These are phyloP conservation scores for Lamprotornis superbus DNA, from an alignment of 2,113 vertebrate species.

Conservation along the genomic window DNA sequence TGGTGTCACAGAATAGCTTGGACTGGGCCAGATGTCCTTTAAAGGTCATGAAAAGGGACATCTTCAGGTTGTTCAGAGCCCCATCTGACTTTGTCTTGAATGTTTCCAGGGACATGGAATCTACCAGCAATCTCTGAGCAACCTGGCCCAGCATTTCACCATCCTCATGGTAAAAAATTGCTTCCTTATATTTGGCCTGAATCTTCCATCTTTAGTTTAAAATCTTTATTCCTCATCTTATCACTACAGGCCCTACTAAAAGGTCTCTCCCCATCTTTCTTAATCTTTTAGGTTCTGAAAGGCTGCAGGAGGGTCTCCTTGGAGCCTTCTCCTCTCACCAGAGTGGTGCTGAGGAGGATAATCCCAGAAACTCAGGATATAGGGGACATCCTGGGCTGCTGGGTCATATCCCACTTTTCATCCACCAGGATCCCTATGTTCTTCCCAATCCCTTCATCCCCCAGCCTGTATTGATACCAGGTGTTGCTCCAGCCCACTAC, in stretches of 20 bases:
- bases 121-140: neutral
- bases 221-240: neutral
- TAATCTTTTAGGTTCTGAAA: neutral
- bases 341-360: neutral
- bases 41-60: neutral
- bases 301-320: fast-evolving
- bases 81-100: neutral
- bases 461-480: no score
- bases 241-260: neutral
- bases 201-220: neutral
- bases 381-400: neutral
- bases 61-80: neutral
- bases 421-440: neutral
- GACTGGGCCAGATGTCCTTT: neutral
- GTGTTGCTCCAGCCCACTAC: neutral
- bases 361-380: neutral
- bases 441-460: neutral
- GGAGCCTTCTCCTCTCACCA: neutral
- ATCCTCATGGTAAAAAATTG: neutral
- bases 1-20: neutral
- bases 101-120: neutral
- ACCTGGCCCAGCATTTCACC: fast-evolving
- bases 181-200: neutral
- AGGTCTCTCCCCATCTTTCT: neutral
- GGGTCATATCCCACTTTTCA: neutral